A percentile compares a stretch with the other conserved stretches of the same genome.
phyloP scores from a whole-genome alignment of 2,888 invertebrate species.

The Euproctis similis region DNA sequence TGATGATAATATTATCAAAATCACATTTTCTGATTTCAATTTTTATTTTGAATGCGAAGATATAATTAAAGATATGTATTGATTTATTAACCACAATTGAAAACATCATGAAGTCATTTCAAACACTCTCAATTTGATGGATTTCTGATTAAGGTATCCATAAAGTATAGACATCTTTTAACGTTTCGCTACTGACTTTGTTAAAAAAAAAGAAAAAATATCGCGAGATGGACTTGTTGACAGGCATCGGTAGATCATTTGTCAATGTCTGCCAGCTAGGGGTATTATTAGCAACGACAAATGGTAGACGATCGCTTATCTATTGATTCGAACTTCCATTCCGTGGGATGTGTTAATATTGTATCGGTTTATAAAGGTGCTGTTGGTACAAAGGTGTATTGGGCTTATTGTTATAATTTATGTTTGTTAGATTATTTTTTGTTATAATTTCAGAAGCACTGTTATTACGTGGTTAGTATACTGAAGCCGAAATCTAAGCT shows the following conservation, averaged over 20 bases:
- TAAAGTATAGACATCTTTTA: constrained; percentile 3
- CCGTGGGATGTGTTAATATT: constrained; percentile 30
- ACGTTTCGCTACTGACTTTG: constrained; percentile 9
- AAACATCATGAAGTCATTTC: neutral
- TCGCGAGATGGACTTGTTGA: constrained; percentile 37
- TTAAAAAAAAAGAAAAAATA: constrained; percentile 35
- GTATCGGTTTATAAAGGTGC: too few species aligned
- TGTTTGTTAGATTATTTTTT: too few species aligned
- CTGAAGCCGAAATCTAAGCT: too few species aligned
- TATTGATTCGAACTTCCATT: constrained; percentile 36
- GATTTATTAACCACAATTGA: too few species aligned
- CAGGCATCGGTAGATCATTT: constrained; percentile 40
- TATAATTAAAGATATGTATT: too few species aligned
- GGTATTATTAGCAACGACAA: constrained; percentile 49
- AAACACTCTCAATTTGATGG: constrained; percentile 5
- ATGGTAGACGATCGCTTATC: constrained; percentile 48
- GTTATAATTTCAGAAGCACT: too few species aligned
- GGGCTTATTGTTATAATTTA: too few species aligned
- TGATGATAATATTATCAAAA: too few species aligned
- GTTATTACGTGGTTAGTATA: too few species aligned
- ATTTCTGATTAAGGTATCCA: constrained; percentile 6
- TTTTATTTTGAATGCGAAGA: too few species aligned
- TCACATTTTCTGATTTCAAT: too few species aligned
- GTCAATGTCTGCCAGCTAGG: constrained; percentile 32
- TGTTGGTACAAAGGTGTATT: too few species aligned